Evolutionary conservation across 1,140 invertebrate genomes (phyloP).

Genomic region (Drosophila sechellia): DNA sequence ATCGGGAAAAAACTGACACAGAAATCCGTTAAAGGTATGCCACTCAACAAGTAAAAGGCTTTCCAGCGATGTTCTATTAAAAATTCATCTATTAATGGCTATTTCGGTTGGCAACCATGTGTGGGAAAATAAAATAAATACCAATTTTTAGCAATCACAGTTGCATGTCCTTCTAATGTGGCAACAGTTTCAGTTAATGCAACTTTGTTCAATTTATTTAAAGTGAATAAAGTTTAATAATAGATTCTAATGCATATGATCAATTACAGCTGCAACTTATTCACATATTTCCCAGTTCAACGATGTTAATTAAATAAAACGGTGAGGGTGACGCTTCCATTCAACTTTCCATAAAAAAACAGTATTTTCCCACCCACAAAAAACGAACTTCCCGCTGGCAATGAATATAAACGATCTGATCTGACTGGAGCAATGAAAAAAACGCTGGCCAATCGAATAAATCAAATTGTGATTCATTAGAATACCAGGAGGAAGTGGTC

Average conservation of each 20-base stretch:
- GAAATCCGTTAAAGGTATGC: background rate
- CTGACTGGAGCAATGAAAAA: conserved; percentile 16
- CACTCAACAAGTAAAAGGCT: conserved; percentile 46
- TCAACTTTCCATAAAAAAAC: conserved; percentile 16
- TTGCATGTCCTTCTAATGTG: background rate
- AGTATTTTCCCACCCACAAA: conserved; percentile 27
- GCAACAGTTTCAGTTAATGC: background rate
- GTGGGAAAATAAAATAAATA: background rate
- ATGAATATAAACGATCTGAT: conserved; percentile 71
- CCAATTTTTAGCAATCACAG: background rate
- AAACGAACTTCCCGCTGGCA: conserved; percentile 11
- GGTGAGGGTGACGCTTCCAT: conserved; percentile 1
- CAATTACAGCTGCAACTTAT: too few relatives aligned
- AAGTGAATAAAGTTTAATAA: background rate
- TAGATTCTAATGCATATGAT: too few relatives aligned
- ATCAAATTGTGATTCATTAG: conserved; percentile 66
- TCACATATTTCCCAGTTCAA: background rate
- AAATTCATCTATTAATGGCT: conserved; percentile 16
- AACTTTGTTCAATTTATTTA: too few relatives aligned
- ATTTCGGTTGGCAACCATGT: background rate
- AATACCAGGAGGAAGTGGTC: conserved; percentile 28
- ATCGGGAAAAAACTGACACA: conserved; percentile 1
- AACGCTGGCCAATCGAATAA: conserved; percentile 54
- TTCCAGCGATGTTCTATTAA: conserved; percentile 31
- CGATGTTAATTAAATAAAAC: conserved; percentile 3